phyloP scores from a whole-genome alignment of 1,140 invertebrate genomes.

The Ips nitidus region DNA sequence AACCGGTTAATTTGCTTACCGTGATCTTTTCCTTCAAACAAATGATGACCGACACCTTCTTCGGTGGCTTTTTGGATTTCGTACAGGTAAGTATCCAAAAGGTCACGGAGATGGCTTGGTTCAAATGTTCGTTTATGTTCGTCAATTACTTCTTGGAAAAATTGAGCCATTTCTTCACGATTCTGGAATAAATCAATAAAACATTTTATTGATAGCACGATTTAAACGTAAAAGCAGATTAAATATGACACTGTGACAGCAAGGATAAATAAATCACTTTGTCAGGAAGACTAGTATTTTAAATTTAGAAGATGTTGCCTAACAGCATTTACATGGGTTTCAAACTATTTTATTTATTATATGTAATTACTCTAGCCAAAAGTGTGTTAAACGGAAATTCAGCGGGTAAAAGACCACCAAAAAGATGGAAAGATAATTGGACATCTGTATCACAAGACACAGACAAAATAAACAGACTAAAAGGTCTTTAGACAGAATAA shows the following conservation, averaged over 20 bases:
- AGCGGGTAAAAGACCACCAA: not conserved
- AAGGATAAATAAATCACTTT: too few species aligned
- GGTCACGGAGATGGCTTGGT: slow-evolving; percentile 73
- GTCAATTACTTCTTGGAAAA: slow-evolving; percentile 81
- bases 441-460: too few species aligned
- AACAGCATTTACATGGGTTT: too few species aligned
- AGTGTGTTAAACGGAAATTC: too few species aligned
- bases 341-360: too few species aligned
- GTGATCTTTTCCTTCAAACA: slow-evolving; percentile 80
- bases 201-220: not conserved
- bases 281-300: too few species aligned
- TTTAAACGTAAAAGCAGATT: not conserved
- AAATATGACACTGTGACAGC: not conserved
- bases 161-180: slow-evolving; percentile 77
- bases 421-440: not conserved
- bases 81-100: slow-evolving; percentile 82
- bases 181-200: slow-evolving; percentile 57
- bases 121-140: slow-evolving; percentile 77
- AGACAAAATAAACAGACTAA: too few species aligned
- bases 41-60: slow-evolving; percentile 66
- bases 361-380: too few species aligned
- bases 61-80: slow-evolving; percentile 81
- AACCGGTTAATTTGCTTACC: slow-evolving; percentile 56
- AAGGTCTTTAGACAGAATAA: too few species aligned
- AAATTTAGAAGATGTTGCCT: not conserved